These are phyloP conservation scores for Upupa epops DNA, from an alignment of 2,113 vertebrate species.

Conservation along the genomic window DNA sequence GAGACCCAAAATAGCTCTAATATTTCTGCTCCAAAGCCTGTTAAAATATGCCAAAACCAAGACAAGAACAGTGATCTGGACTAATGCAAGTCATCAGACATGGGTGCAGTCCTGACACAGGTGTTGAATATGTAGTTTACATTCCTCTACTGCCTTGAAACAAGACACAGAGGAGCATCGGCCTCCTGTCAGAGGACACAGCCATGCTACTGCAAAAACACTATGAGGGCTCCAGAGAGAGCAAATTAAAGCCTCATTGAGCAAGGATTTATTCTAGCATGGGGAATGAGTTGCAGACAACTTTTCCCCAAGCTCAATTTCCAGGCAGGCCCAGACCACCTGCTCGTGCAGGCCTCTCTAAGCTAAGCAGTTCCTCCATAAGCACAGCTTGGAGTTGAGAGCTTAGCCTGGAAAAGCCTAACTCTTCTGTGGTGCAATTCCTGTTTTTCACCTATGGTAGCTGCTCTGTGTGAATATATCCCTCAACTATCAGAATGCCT, in stretches of 20 bases:
- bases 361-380: neutral
- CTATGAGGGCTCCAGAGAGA: neutral
- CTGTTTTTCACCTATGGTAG: neutral
- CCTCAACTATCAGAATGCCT: neutral
- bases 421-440: neutral
- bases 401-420: fast-evolving
- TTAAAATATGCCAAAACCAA: neutral
- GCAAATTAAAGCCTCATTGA: neutral
- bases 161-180: neutral
- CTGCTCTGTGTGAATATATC: neutral
- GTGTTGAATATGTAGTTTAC: neutral
- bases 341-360: neutral
- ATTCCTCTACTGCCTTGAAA: neutral
- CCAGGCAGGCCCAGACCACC: neutral
- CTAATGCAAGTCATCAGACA: neutral
- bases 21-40: neutral
- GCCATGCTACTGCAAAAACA: neutral
- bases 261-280: neutral
- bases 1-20: neutral
- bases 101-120: neutral
- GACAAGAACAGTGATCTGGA: neutral
- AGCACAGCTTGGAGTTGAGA: neutral
- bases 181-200: neutral
- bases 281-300: neutral
- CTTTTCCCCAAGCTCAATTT: neutral